These are phyloP conservation scores for Excalfactoria chinensis DNA, from an alignment of 2,113 vertebrate genomes.

Conservation along the genomic window DNA sequence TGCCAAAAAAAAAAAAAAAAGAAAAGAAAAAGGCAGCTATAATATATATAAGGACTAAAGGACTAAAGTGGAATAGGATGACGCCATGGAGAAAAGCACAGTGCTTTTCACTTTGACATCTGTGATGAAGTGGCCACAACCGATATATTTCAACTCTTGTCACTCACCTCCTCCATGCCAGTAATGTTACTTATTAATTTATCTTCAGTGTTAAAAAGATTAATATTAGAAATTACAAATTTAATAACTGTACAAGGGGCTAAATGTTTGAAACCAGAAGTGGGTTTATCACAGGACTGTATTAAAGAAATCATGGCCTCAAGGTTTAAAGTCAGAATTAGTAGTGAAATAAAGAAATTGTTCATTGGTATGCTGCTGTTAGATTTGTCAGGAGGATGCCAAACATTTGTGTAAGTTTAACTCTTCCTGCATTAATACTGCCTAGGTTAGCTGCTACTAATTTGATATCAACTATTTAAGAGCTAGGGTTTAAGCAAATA, in stretches of 20 bases:
- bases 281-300: neutral
- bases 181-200: neutral
- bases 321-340: neutral
- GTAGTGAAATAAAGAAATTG: neutral
- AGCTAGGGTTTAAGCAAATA: neutral
- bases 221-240: neutral
- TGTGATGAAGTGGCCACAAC: neutral
- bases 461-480: constrained; percentile 30
- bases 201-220: neutral
- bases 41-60: neutral
- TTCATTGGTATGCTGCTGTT: neutral
- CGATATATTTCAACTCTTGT: neutral
- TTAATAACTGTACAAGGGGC: neutral
- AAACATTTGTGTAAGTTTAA: neutral
- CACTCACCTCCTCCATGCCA: neutral
- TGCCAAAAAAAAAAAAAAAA: neutral
- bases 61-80: neutral
- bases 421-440: neutral
- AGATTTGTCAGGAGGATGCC: neutral
- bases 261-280: neutral
- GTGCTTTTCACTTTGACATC: neutral
- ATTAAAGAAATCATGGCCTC: neutral
- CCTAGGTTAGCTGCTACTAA: neutral
- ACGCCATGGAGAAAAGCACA: neutral
- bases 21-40: neutral